Evolutionary conservation across 2,113 vertebrate species (phyloP).

Genomic region (Argyrosomus japonicus): DNA sequence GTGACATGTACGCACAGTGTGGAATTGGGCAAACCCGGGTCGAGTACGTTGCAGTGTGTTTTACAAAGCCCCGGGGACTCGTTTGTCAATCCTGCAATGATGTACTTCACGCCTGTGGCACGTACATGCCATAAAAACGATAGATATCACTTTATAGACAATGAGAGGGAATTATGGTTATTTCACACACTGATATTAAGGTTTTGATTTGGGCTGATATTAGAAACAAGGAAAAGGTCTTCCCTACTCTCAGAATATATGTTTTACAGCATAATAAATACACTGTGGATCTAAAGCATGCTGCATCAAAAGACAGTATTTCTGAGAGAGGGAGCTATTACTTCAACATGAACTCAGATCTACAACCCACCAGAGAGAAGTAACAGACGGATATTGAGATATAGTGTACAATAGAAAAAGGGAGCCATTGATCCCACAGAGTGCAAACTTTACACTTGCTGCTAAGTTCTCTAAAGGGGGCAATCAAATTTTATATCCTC

Average conservation of each 20-base stretch:
- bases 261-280: slow-evolving; percentile 66
- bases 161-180: slow-evolving; percentile 57
- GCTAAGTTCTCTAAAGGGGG: slow-evolving; percentile 82
- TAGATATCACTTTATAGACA: slow-evolving; percentile 56
- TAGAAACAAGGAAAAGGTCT: slow-evolving; percentile 34
- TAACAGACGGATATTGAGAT: slow-evolving; percentile 70
- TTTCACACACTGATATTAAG: slow-evolving; percentile 55
- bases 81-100: slow-evolving; percentile 62
- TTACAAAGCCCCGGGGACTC: slow-evolving; percentile 65
- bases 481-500: slow-evolving; percentile 84
- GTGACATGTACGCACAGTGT: slow-evolving; percentile 11
- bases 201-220: slow-evolving; percentile 17
- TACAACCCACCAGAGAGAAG: slow-evolving; percentile 69
- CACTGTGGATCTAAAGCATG: slow-evolving; percentile 48
- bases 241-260: slow-evolving; percentile 38
- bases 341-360: slow-evolving; percentile 71
- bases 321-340: slow-evolving; percentile 66
- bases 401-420: slow-evolving; percentile 79
- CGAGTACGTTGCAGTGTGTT: slow-evolving; percentile 41
- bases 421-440: slow-evolving; percentile 76
- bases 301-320: slow-evolving; percentile 69
- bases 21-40: slow-evolving; percentile 25
- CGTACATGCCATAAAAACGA: slow-evolving; percentile 41
- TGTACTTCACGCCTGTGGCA: slow-evolving; percentile 48
- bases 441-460: slow-evolving; percentile 82